Conservation (phyloP, 2,888 invertebrate species). For the Parochlus steinenii region DNA sequence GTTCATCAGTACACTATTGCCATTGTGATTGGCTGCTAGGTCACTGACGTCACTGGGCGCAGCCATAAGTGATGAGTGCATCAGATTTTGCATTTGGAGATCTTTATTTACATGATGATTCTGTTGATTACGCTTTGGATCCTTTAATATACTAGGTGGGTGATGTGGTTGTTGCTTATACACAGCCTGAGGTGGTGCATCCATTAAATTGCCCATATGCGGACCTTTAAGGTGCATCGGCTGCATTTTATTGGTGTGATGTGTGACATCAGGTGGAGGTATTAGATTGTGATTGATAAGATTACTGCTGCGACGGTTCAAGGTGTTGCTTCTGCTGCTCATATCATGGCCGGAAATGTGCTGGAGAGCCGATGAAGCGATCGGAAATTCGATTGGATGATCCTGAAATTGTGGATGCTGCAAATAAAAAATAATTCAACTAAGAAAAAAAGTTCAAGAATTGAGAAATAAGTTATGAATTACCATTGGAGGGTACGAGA, state of each 20-base stretch:
- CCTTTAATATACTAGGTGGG: conserved; percentile 45
- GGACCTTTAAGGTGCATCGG: conserved; percentile 18
- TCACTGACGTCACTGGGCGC: conserved; percentile 19
- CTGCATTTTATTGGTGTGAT: conserved; percentile 15
- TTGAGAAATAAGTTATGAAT: conserved; percentile 16
- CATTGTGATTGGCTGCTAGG: conserved; percentile 6
- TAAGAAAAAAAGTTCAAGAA: background rate
- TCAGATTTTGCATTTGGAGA: conserved; percentile 38
- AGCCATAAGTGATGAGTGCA: conserved; percentile 35
- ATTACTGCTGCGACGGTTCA: conserved; percentile 22
- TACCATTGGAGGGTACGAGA: conserved; percentile 57
- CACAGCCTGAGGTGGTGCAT: conserved; percentile 18
- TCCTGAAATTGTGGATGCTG: conserved; percentile 19
- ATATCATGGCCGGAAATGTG: too few relatives aligned
- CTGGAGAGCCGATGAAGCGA: conserved; percentile 24
- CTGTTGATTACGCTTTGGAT: conserved; percentile 42
- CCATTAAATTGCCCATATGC: too few relatives aligned
- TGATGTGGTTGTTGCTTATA: too few relatives aligned
- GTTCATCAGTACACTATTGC: conserved; percentile 8
- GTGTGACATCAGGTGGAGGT: conserved; percentile 30
- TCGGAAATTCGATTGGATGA: conserved; percentile 27
- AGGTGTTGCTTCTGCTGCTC: conserved; percentile 9
- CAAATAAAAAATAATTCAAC: conserved; percentile 13
- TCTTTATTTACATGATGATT: conserved; percentile 34
- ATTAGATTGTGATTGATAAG: conserved; percentile 23